Base-by-base conservation (phyloP, 2,888 invertebrate genomes). In the Melipona bicolor region DNA sequence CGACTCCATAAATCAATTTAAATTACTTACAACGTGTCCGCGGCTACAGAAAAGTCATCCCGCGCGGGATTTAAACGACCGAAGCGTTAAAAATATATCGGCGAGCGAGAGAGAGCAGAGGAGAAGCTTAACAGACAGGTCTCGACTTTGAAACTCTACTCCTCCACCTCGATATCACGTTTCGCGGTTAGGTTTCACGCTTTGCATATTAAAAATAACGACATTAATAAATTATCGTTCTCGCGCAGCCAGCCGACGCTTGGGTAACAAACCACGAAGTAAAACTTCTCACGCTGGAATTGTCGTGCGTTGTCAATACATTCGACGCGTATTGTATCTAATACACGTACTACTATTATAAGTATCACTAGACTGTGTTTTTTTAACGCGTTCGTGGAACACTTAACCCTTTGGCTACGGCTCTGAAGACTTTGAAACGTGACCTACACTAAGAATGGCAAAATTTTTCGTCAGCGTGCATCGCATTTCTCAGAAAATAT, bases 121-220 rank as follows among this genome's bases (percentile, higher is more conserved):
- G 73, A 27, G 27, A 61, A 75, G 73, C 43, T 81, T 69, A 79
- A 80, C 80, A 32, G 80, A 70, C 81, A 74, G 65, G 80, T 80
- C 73, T 79, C 64, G 49, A 64, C 73, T 73, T 74, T 59, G 81
- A 82, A 82, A 82, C 80, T 67, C 54, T 80, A 82, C 70, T 71
- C 82, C 82, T 71, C 70, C 70, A 61, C 59, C 52, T 24, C n/a
- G 65, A 70, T 67, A 74, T 82, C 81, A 4, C 65, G 80, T 82
- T 82, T 80, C 81, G 74, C 52, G 81, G 65, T 70, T 74, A 43
- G 56, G 81, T 82, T 82, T 82, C 81, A 74, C 74, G 64, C 74
- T 80, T 74, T 27, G 43, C 50, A 74, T 82, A 82, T 82, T 70
- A 73, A 82, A 82, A 80, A 75, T 74, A 82, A 79, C 79, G 73